Conservation (phyloP, 2,113 vertebrate genomes). For the Stegastes partitus region DNA sequence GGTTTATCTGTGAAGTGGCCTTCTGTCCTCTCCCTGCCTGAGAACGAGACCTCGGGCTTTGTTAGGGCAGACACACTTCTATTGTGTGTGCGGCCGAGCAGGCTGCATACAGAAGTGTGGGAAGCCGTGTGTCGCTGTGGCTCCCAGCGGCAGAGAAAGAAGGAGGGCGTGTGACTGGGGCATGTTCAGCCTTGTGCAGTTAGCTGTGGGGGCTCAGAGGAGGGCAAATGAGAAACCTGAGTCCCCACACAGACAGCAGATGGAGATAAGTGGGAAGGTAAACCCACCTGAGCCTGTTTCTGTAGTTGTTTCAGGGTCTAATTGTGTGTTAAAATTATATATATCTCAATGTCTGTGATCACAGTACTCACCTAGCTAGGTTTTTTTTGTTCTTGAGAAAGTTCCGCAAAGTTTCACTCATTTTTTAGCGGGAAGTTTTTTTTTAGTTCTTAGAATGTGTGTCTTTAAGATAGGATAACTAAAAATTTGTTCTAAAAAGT, state of each 20-base stretch:
- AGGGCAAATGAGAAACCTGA: constrained; percentile 53
- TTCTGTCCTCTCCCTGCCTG: constrained; percentile 59
- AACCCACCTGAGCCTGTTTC: constrained; percentile 41
- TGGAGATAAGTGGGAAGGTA: constrained; percentile 54
- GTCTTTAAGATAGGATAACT: too few species aligned
- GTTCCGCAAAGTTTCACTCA: too few species aligned
- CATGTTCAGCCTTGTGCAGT: constrained; percentile 59
- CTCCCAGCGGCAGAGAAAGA: constrained; percentile 76
- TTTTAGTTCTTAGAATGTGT: too few species aligned
- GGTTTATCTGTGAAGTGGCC: constrained; percentile 60
- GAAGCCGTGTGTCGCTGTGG: constrained; percentile 80
- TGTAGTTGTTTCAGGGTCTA: background rate
- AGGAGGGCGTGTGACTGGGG: constrained; percentile 75
- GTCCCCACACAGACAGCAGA: constrained; percentile 54
- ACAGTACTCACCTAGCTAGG: too few species aligned
- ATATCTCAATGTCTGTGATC: background rate
- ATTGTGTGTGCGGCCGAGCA: constrained; percentile 71
- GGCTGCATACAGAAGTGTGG: constrained; percentile 81
- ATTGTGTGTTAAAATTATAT: background rate
- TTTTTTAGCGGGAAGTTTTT: too few species aligned
- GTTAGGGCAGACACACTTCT: constrained; percentile 78
- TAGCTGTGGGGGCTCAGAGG: constrained; percentile 52
- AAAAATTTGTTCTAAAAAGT: too few species aligned
- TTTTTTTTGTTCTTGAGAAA: too few species aligned
- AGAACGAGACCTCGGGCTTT: constrained; percentile 68